Conservation (phyloP, 2,888 invertebrate genomes). For the Taenaris catops region DNA sequence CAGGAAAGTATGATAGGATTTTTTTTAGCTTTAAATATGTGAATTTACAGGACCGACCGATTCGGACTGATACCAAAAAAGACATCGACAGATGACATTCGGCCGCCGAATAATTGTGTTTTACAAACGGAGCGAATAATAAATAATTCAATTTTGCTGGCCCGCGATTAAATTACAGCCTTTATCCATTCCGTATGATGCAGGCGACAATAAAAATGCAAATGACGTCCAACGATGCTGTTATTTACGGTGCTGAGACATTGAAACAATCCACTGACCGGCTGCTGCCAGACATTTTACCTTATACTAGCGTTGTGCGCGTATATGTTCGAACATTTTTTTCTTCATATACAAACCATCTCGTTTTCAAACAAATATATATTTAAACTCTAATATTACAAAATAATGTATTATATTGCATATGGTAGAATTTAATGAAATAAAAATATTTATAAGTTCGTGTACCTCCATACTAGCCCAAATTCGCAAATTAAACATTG, state of each 20-base stretch:
- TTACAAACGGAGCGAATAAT: conserved; percentile 56
- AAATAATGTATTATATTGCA: no score
- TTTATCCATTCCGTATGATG: conserved; percentile 52
- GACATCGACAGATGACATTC: conserved; percentile 36
- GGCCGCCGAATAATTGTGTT: conserved; percentile 54
- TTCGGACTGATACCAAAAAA: conserved; percentile 44
- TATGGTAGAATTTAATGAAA: no score
- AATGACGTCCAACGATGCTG: conserved; percentile 58
- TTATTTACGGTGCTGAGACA: conserved; percentile 56
- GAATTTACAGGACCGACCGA: conserved; percentile 38
- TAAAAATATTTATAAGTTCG: no score
- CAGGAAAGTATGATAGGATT: conserved; percentile 36
- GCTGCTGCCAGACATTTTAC: conserved; percentile 26
- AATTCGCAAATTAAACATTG: no score
- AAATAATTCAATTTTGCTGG: conserved; percentile 74
- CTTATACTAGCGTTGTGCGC: conserved; percentile 18
- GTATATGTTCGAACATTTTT: conserved; percentile 17
- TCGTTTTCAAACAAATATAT: no score
- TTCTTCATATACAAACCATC: no score
- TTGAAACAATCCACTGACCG: conserved; percentile 41
- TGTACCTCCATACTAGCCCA: no score
- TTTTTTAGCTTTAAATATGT: conserved; percentile 37
- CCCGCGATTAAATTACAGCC: conserved; percentile 62
- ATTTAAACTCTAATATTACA: no score
- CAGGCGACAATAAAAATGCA: conserved; percentile 75